These are phyloP conservation scores for Acipenser ruthenus DNA, from an alignment of 2,797 vertebrate genomes.

Conservation along the genomic window DNA sequence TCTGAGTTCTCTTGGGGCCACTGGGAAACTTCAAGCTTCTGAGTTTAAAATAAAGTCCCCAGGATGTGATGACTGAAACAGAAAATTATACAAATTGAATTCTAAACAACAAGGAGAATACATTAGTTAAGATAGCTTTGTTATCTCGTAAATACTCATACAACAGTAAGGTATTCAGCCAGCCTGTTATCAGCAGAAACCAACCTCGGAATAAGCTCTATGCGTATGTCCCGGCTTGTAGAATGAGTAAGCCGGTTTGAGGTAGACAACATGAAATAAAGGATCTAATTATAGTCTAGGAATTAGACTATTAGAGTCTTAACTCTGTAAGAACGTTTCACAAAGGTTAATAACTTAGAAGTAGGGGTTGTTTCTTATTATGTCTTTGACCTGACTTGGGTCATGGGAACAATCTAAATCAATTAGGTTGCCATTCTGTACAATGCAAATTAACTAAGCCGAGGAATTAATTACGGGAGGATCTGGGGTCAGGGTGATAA, in stretches of 20 bases:
- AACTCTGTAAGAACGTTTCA: neutral
- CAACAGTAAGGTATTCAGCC: no score
- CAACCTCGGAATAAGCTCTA: neutral
- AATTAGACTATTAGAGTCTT: neutral
- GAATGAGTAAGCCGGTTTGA: neutral
- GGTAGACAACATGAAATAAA: neutral
- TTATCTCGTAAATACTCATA: no score
- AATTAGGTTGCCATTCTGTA: neutral
- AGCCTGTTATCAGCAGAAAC: no score
- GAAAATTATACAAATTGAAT: no score
- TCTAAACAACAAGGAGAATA: no score
- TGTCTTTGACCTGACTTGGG: neutral
- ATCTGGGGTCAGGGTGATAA: neutral
- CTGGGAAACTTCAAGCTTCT: no score
- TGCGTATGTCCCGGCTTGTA: neutral
- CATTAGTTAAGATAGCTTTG: no score
- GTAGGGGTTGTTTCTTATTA: slow-evolving; percentile 2
- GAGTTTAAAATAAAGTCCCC: no score
- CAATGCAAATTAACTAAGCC: neutral
- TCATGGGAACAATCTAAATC: slow-evolving; percentile 4
- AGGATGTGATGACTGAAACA: no score
- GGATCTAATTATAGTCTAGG: neutral
- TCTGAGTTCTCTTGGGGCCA: no score
- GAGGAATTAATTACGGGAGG: neutral
- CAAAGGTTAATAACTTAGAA: neutral